Conservation (phyloP, 1,140 invertebrate species). For the Hyposmocoma kahamanoa region DNA sequence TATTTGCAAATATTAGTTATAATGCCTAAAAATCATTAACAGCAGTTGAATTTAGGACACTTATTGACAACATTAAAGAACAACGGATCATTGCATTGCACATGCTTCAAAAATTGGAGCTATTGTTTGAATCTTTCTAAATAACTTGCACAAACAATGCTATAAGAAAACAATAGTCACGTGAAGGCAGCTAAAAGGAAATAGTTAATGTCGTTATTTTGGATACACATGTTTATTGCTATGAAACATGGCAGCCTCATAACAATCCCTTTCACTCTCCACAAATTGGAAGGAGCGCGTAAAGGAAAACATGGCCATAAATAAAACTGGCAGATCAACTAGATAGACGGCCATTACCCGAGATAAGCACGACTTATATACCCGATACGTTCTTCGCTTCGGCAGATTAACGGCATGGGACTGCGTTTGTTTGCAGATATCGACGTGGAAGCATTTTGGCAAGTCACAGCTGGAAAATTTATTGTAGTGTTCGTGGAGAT, state of each 20-base stretch:
- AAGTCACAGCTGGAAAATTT: slow-evolving; percentile 62
- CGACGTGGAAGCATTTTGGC: slow-evolving; percentile 58
- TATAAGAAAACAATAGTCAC: slow-evolving; percentile 44
- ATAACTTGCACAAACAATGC: slow-evolving; percentile 30
- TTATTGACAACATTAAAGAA: too few relatives aligned
- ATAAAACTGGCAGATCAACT: slow-evolving; percentile 70
- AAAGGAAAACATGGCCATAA: slow-evolving; percentile 71
- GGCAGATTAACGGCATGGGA: slow-evolving; percentile 62
- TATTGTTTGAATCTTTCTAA: slow-evolving; percentile 14
- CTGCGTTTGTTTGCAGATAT: slow-evolving; percentile 67
- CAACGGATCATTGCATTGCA: too few relatives aligned
- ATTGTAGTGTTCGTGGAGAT: slow-evolving; percentile 63
- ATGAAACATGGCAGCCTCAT: slow-evolving; percentile 70
- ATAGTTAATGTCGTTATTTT: slow-evolving; percentile 69
- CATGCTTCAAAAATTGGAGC: too few relatives aligned
- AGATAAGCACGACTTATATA: slow-evolving; percentile 69
- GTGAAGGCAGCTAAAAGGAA: slow-evolving; percentile 45
- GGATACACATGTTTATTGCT: slow-evolving; percentile 71
- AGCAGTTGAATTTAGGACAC: too few relatives aligned
- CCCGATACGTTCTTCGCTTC: slow-evolving; percentile 45
- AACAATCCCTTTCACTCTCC: slow-evolving; percentile 72
- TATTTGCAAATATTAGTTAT: too few relatives aligned
- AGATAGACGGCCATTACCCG: slow-evolving; percentile 68
- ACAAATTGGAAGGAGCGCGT: slow-evolving; percentile 70
- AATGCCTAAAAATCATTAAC: too few relatives aligned